Base-by-base conservation (phyloP, 2,113 vertebrate genomes). In the Callorhinus ursinus region DNA sequence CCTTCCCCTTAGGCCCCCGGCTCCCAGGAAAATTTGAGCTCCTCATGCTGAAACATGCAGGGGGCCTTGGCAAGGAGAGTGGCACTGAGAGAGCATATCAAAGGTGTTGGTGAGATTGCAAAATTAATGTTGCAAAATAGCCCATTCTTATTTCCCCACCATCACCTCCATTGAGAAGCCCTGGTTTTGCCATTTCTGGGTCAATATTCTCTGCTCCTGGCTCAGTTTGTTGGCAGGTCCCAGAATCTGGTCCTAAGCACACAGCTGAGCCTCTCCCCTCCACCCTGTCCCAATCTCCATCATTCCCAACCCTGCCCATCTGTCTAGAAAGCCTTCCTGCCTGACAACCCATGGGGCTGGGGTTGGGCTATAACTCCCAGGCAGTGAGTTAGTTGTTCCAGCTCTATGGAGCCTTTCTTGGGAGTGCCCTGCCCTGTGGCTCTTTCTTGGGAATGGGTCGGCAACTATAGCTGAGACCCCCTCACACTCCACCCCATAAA, bases 21-120 rank as follows among this genome's bases (percentile, higher is more conserved):
- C 18, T 90, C 80, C 81, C 72, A 93, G 91, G 63, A 96, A 93
- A 84, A 71, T 49, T 18, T 59, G 63, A 96, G 24, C 28, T 96
- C n/a, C 42, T 46, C 39, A 2, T 42, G 22, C 31, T 5, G 55
- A 71, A 93, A 93, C 31, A 51, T 3, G 6, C 69, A 89, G 18
- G 49, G 12, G n/a, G 18, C 55, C 90, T 93, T 71, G 69, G 67
- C 94, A 87, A 28, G 42, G n/a, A 63, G 28, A 53, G 19, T 33
- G n/a, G 7, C 42, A 74, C 39, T 74, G 72, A 76, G 26, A 88
- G 36, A 57, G 46, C 13, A 28, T 19, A 13, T 31, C 1, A 21
- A 24, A 88, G 84, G 36, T 53, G 26, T 33, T 36, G 5, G 18
- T 31, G 57, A 14, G 55, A 21, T 39, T 92, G 59, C 79, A 84